A percentile compares a stretch with the other conserved stretches of the same genome.
These are phyloP conservation scores for Clarias platycephalus DNA, from an alignment of 2,797 vertebrate species.

Conservation along the genomic window DNA sequence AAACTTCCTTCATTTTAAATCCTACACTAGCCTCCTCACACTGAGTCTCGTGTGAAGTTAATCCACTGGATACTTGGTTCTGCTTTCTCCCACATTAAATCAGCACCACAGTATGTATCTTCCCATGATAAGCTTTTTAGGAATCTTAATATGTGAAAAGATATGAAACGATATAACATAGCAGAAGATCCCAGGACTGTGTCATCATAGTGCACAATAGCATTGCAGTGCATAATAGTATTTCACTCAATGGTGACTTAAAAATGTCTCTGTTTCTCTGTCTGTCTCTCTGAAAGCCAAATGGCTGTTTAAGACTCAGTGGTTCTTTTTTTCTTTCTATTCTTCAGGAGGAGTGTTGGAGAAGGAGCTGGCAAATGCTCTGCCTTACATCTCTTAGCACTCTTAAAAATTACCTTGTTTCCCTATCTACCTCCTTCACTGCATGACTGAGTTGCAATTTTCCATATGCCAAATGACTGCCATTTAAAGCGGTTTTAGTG, in stretches of 20 bases:
- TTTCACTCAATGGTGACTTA: constrained; percentile 53
- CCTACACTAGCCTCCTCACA: constrained; percentile 49
- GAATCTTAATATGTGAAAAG: constrained; percentile 51
- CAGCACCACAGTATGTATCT: constrained; percentile 43
- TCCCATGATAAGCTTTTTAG: constrained; percentile 50
- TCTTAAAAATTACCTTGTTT: not conserved
- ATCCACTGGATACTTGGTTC: constrained; percentile 50
- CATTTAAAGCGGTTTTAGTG: constrained; percentile 44
- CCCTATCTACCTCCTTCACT: not conserved
- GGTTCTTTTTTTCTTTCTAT: constrained; percentile 37
- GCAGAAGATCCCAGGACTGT: constrained; percentile 40
- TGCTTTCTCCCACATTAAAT: constrained; percentile 42
- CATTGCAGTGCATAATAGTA: constrained; percentile 47
- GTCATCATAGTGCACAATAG: constrained; percentile 51
- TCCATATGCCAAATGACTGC: constrained; percentile 43
- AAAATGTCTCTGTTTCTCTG: constrained; percentile 32
- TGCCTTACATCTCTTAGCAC: not conserved
- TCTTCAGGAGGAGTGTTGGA: not conserved
- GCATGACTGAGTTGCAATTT: constrained; percentile 5
- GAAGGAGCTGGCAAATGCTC: constrained; percentile 28
- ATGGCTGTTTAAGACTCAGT: constrained; percentile 48
- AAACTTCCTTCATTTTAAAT: constrained; percentile 50
- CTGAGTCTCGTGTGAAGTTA: constrained; percentile 47
- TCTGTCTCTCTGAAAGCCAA: constrained; percentile 32
- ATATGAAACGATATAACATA: constrained; percentile 52